Percentiles rank a stretch among this genome's conserved stretches.
phyloP scores from a whole-genome alignment of 1,140 invertebrate genomes.

The Drosophila mayri region DNA sequence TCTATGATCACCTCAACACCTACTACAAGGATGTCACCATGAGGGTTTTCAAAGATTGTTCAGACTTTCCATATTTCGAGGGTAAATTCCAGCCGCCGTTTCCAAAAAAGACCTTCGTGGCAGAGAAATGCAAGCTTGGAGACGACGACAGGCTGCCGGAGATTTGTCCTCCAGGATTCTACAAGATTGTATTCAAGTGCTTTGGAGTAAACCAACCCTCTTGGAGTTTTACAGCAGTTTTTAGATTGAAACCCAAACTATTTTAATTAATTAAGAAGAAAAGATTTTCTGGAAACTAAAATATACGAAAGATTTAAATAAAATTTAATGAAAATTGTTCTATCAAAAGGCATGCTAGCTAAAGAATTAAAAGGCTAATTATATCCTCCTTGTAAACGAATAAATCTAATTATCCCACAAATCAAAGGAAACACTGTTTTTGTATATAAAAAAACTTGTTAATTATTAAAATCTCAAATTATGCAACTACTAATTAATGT shows the following conservation, averaged over 20 bases:
- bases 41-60: slow-evolving; percentile 19
- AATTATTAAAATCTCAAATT: too few relatives aligned
- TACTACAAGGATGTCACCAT: slow-evolving; percentile 38
- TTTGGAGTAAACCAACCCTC: slow-evolving; percentile 3
- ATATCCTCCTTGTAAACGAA: background rate
- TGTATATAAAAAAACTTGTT: too few relatives aligned
- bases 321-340: background rate
- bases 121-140: slow-evolving; percentile 21
- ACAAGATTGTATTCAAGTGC: slow-evolving; percentile 28
- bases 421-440: background rate
- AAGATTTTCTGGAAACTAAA: background rate
- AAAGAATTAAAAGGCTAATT: too few relatives aligned
- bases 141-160: slow-evolving; percentile 29
- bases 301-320: background rate
- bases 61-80: slow-evolving; percentile 33
- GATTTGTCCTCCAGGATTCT: slow-evolving; percentile 39
- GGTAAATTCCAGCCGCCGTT: slow-evolving; percentile 36
- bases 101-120: slow-evolving; percentile 3
- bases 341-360: too few relatives aligned
- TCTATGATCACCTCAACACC: slow-evolving; percentile 29
- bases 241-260: slow-evolving; percentile 5
- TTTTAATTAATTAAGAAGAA: background rate
- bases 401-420: background rate
- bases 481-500: too few relatives aligned
- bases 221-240: background rate